phyloP scores from a whole-genome alignment of 1,140 invertebrate species.

The Drosophila ohnishii region DNA sequence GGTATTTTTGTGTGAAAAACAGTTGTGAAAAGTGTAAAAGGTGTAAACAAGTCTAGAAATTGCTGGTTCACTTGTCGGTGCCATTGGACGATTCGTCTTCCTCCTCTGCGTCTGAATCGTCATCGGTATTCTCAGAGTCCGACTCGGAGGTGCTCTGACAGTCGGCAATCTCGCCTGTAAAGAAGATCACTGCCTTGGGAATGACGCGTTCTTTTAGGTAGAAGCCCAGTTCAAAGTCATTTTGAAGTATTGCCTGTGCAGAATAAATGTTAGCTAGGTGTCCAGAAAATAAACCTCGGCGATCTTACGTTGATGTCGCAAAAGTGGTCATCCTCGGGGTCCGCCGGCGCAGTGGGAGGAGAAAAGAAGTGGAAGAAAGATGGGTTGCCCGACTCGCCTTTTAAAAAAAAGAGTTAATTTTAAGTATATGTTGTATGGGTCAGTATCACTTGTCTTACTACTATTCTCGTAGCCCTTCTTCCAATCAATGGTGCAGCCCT shows the following conservation, averaged over 20 bases:
- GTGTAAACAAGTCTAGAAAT: constrained; percentile 16
- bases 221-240: constrained; percentile 96
- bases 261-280: background rate
- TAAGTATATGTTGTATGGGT: background rate
- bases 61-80: constrained; percentile 40
- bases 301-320: constrained; percentile 73
- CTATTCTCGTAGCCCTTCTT: constrained; percentile 92
- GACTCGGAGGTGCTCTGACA: constrained; percentile 82
- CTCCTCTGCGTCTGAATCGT: constrained; percentile 82
- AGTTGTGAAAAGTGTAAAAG: constrained; percentile 21
- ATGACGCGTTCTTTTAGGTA: constrained; percentile 93
- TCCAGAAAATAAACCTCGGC: background rate
- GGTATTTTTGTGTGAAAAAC: constrained; percentile 21
- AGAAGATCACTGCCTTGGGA: constrained; percentile 94
- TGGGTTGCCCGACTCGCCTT: background rate
- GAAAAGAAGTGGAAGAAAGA: constrained; percentile 97
- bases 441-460: constrained; percentile 87
- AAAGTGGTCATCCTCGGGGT: constrained; percentile 59
- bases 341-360: constrained; percentile 86
- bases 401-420: too few relatives aligned
- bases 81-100: constrained; percentile 54
- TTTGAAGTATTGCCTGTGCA: constrained; percentile 84
- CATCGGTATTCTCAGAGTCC: constrained; percentile 87
- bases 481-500: constrained; percentile 85
- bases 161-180: constrained; percentile 89